Evolutionary conservation across 2,797 vertebrate species (phyloP).

Genomic region (Rhinichthys osculus): DNA sequence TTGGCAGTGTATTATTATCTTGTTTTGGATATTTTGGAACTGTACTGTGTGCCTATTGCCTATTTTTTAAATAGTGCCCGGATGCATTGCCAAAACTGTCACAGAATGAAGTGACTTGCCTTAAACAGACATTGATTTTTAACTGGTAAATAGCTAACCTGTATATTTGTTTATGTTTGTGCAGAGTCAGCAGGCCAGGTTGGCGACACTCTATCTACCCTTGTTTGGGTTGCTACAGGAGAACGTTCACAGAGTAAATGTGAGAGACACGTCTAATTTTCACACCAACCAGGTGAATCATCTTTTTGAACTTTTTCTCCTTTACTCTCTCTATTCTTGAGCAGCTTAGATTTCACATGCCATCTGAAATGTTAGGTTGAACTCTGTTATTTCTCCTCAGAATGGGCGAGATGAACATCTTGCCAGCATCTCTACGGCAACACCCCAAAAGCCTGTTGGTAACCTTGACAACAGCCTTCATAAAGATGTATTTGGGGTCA

Average conservation of each 20-base stretch:
- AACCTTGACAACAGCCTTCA: constrained; percentile 88
- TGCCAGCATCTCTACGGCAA: constrained; percentile 79
- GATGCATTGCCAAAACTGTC: neutral
- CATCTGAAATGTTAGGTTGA: neutral
- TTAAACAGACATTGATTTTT: neutral
- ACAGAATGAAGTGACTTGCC: neutral
- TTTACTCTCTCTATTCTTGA: neutral
- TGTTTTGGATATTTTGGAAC: neutral
- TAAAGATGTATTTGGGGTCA: constrained; percentile 94
- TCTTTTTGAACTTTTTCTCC: constrained; percentile 71
- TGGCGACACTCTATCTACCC: constrained; percentile 95
- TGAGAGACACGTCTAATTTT: constrained; percentile 85
- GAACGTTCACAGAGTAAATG: constrained; percentile 90
- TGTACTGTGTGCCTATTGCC: neutral
- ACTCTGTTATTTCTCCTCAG: constrained; percentile 67
- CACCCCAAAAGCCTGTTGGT: constrained; percentile 86
- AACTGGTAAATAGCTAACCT: neutral
- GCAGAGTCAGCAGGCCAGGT: constrained; percentile 93
- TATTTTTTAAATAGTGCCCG: neutral
- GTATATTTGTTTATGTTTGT: constrained; percentile 45
- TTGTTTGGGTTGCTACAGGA: constrained; percentile 96
- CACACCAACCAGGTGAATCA: constrained; percentile 78
- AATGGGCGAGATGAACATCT: constrained; percentile 85
- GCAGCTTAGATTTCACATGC: neutral
- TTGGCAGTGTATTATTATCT: neutral